phyloP scores from a whole-genome alignment of 2,797 vertebrate species.

The Lophotriccus pileatus region DNA sequence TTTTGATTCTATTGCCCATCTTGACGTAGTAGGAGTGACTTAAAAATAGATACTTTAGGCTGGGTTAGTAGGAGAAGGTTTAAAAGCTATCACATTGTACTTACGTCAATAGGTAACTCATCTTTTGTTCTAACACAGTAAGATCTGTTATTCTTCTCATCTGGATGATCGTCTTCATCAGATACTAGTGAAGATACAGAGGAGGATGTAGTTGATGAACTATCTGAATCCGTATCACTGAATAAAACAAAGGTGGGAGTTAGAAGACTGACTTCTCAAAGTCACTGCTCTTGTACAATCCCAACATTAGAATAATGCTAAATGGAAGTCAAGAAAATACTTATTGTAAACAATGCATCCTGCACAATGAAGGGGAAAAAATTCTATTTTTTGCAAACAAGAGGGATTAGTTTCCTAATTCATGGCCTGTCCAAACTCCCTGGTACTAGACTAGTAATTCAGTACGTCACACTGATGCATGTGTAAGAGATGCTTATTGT shows the following conservation, averaged over 20 bases:
- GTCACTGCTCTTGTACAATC: background rate
- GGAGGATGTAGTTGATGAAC: conserved; percentile 76
- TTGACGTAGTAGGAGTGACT: background rate
- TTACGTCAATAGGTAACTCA: conserved; percentile 84
- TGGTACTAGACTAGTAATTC: background rate
- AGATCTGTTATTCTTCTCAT: conserved; percentile 72
- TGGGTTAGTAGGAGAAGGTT: background rate
- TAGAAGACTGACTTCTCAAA: background rate
- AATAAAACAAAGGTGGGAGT: background rate
- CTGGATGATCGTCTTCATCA: conserved; percentile 75
- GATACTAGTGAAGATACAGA: conserved; percentile 44
- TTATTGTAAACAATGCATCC: background rate
- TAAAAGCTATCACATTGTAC: background rate
- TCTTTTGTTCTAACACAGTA: conserved; percentile 80
- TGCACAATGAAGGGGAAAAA: background rate
- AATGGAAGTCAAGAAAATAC: background rate
- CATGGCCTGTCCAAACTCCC: background rate
- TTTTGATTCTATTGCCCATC: background rate
- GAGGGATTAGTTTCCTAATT: background rate
- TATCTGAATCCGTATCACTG: conserved; percentile 82
- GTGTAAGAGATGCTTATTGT: background rate
- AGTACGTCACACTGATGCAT: background rate
- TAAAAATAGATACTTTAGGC: background rate
- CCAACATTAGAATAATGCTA: background rate
- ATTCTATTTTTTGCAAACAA: background rate